Evolutionary conservation across 2,113 vertebrate genomes (phyloP), one percentile per base, ranked within the genome.

Genomic region (Gobiocypris rarus): DNA sequence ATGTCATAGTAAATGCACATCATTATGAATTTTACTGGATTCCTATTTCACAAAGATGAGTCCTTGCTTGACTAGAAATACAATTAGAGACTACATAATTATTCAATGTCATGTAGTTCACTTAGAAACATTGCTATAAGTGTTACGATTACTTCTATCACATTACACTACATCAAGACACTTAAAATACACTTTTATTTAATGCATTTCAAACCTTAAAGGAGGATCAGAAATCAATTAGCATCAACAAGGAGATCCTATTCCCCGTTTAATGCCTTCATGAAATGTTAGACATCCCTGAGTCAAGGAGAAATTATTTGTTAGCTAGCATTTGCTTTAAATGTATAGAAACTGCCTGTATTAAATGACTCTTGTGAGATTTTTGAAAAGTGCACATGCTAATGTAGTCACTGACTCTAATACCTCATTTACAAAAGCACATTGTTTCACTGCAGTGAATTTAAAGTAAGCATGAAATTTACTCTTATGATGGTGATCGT

Each of bases 141-240:
- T n/a, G n/a, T n/a, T n/a, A n/a, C n/a, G n/a, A n/a, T n/a, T n/a
- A n/a, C n/a, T n/a, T 69, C 45, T 10, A 41, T 70, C 15, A 11
- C 43, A 65, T 75, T 59, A 65, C 43, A 26, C 24, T 70, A 70
- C 61, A 82, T 70, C 71, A 81, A 56, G 63, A 41, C 63, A 81
- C 48, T 81, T 54, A 69, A 34, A 45, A 69, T 22, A 70, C 79
- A 70, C 65, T 70, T 82, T 56, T 56, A 34, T 48, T 71, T 71
- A 52, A 82, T 70, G 65, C 6, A 54, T 26, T 82, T 56, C 14
- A 54, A 10, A 22, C 70, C 65, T 70, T 54, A 69, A 71, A 54
- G 22, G 19, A 70, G 31, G 31, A 70, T 71, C 65, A 24, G 31
- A 3, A 54, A 82, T 82, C 65, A 82, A 71, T 70, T 52, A 81